These are phyloP conservation scores for Chymomyza procnemis DNA, from an alignment of 2,888 invertebrate genomes.

Conservation along the genomic window DNA sequence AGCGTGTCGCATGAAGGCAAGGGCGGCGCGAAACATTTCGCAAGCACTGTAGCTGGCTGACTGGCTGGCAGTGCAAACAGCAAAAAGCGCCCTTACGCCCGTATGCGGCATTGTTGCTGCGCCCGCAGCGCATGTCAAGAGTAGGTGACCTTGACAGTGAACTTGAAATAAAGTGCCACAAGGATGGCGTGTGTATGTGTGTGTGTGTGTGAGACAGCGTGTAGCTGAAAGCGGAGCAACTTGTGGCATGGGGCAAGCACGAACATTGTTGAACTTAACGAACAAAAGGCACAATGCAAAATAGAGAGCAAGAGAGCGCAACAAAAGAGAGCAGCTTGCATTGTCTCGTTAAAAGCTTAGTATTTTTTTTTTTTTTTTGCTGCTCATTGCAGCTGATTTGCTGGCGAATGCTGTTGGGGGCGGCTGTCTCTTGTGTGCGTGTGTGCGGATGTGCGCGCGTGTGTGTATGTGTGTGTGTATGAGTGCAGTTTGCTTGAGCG, in stretches of 20 bases:
- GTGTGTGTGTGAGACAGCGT: slow-evolving; percentile 21
- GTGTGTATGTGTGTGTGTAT: slow-evolving; percentile 27
- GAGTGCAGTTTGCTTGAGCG: slow-evolving; percentile 12
- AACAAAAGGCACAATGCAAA: neutral
- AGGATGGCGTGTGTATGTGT: slow-evolving; percentile 66
- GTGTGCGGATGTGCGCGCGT: neutral
- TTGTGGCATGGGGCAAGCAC: neutral
- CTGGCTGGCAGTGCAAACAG: too few species aligned
- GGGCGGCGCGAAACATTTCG: slow-evolving; percentile 28
- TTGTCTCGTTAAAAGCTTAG: neutral
- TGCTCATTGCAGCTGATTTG: slow-evolving; percentile 15
- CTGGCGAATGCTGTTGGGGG: slow-evolving; percentile 30
- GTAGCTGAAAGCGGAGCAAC: slow-evolving; percentile 27
- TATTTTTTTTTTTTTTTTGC: too few species aligned
- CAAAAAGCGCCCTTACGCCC: slow-evolving; percentile 42
- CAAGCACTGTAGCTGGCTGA: slow-evolving; percentile 41
- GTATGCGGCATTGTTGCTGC: slow-evolving; percentile 11
- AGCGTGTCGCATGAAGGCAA: neutral
- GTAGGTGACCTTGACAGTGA: slow-evolving; percentile 89
- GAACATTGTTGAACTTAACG: slow-evolving; percentile 4
- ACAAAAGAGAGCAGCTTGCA: slow-evolving; percentile 11
- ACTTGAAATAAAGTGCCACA: slow-evolving; percentile 82
- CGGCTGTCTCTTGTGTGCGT: slow-evolving; percentile 10
- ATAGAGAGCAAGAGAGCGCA: slow-evolving; percentile 10
- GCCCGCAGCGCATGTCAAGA: slow-evolving; percentile 82